Conservation (phyloP, 2,113 vertebrate genomes). For the Cyprinus carpio region DNA sequence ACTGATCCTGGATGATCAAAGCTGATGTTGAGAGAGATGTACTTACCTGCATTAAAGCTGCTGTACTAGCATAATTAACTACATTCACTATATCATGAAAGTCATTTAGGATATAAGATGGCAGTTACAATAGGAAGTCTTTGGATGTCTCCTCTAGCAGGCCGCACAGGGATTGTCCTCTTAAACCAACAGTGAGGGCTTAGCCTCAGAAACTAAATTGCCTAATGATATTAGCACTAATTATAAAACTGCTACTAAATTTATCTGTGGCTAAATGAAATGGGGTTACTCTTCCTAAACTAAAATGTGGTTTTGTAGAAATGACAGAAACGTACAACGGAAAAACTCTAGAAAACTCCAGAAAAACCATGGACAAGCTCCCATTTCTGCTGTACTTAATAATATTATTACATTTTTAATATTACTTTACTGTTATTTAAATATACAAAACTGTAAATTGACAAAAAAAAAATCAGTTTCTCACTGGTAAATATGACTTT, state of each 20-base stretch:
- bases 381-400: background rate
- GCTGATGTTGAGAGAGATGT: background rate
- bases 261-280: background rate
- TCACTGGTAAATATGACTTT: background rate
- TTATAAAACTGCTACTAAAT: conserved; percentile 31
- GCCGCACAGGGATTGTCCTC: conserved; percentile 25
- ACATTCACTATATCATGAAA: conserved; percentile 4
- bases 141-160: background rate
- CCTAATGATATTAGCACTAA: conserved; percentile 36
- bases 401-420: background rate
- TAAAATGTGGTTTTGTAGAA: background rate
- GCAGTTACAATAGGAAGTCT: background rate
- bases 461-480: background rate
- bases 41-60: conserved; percentile 23
- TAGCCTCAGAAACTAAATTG: conserved; percentile 31
- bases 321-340: background rate
- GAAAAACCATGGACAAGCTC: background rate
- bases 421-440: background rate
- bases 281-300: background rate
- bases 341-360: background rate
- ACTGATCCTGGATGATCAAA: conserved; percentile 23
- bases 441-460: background rate
- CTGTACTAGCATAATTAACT: background rate
- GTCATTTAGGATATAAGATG: background rate
- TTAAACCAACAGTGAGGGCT: conserved; percentile 6